Conservation (phyloP, 2,113 vertebrate genomes). For the Epinephelus fuscoguttatus region DNA sequence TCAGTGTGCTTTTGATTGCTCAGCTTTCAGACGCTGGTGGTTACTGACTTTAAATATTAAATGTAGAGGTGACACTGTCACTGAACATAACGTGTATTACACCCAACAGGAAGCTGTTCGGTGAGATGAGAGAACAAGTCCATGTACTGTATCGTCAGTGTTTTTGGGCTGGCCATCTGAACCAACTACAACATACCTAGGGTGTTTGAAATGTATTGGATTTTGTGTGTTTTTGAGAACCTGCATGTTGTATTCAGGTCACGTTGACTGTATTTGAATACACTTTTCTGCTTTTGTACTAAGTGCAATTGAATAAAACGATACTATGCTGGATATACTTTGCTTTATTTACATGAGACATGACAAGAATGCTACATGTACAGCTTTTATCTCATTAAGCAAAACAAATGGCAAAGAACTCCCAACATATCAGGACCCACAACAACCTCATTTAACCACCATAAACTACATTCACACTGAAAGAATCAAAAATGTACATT, state of each 20-base stretch:
- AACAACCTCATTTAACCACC: slow-evolving; percentile 27
- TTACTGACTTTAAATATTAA: background rate
- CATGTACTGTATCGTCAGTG: slow-evolving; percentile 94
- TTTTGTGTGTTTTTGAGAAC: slow-evolving; percentile 17
- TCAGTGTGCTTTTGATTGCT: background rate
- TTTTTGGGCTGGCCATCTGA: slow-evolving; percentile 92
- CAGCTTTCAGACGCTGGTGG: background rate
- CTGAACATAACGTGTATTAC: background rate
- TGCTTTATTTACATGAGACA: slow-evolving; percentile 74
- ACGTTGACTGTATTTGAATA: slow-evolving; percentile 15
- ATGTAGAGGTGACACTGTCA: background rate
- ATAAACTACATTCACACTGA: slow-evolving; percentile 44
- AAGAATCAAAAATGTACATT: slow-evolving; percentile 39
- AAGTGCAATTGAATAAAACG: slow-evolving; percentile 20
- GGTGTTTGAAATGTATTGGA: background rate
- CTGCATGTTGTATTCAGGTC: slow-evolving; percentile 1
- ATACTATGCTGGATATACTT: slow-evolving; percentile 18
- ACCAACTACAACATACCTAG: background rate
- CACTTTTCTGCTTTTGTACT: slow-evolving; percentile 28
- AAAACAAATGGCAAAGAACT: slow-evolving; percentile 39
- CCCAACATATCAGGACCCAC: slow-evolving; percentile 18
- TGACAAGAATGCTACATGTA: slow-evolving; percentile 41
- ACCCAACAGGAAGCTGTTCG: slow-evolving; percentile 89
- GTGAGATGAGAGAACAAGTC: slow-evolving; percentile 96
- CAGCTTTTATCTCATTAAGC: slow-evolving; percentile 50